phyloP scores from a whole-genome alignment of 2,113 vertebrate genomes.

The Microtus oregoni region DNA sequence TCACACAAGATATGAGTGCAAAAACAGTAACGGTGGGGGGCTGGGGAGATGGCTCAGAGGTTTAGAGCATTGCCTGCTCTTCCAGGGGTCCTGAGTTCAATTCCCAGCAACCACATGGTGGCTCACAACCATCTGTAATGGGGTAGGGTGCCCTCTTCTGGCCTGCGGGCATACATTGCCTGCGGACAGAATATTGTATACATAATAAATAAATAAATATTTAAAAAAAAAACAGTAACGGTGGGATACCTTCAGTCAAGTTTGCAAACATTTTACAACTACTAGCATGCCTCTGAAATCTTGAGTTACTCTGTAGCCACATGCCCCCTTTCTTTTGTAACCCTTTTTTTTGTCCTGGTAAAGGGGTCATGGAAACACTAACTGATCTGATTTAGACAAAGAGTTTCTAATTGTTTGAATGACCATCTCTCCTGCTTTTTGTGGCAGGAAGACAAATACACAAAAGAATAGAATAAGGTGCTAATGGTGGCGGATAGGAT shows the following conservation, averaged over 20 bases:
- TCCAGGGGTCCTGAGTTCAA: too few species aligned
- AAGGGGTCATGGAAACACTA: conserved; percentile 3
- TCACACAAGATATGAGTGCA: neutral
- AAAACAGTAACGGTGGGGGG: neutral
- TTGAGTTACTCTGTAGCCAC: conserved; percentile 4
- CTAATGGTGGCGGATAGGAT: neutral
- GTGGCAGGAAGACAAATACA: neutral
- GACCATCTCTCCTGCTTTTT: neutral
- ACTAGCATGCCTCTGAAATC: neutral
- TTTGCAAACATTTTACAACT: conserved; percentile 35
- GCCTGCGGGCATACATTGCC: too few species aligned
- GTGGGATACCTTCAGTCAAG: neutral
- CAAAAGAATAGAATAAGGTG: neutral
- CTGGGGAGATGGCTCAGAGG: too few species aligned
- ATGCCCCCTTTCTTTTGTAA: neutral
- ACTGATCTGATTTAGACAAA: conserved; percentile 37
- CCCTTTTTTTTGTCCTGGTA: conserved; percentile 19
- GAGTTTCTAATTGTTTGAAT: neutral
- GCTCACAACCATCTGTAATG: too few species aligned
- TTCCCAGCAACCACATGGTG: too few species aligned
- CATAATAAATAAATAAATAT: too few species aligned
- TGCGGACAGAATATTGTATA: too few species aligned
- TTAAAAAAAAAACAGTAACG: conserved; percentile 27
- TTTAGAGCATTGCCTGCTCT: too few species aligned
- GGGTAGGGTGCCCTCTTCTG: too few species aligned